Base-by-base conservation (phyloP, 2,888 invertebrate species). In the Erebia epiphron region DNA sequence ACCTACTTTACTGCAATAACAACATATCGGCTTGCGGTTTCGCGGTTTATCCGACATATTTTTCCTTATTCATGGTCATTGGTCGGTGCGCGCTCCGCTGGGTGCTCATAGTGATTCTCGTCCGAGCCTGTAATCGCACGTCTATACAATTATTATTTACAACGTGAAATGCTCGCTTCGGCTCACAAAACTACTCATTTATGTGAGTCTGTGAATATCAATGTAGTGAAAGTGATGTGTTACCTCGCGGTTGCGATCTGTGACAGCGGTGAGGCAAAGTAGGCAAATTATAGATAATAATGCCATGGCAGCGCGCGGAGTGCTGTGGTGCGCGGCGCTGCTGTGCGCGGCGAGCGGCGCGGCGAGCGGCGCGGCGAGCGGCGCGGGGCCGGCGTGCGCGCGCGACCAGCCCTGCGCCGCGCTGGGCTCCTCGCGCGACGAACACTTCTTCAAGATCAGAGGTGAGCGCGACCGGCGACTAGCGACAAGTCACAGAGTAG, bases 371-470 rank as follows among this genome's bases (percentile, higher is more conserved):
- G 64, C 41, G 52, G 35, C 54, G 52, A 13, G 35, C 35, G 58
- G 63, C 65, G 72, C 66, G 65, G 69, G 63, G 41, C 74, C 57
- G 72, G 69, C 73, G 69, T 73, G 74, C 65, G 71, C 69, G 71
- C 75, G 73, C 56, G 71, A 63, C 52, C 73, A 67, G 64, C 68
- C 52, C 57, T 75, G 73, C 77, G 67, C 49, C 3, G 78, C 69
- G 43, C 52, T 65, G 11, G 60, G 67, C 57, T 68, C 68, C 21
- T 61, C 66, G 8, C 4, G 21, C 7, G 76, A 77, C 46, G 76
- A 77, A 14, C 70, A 72, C 68, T 73, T 73, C 67, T 78, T 68
- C 60, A 1, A 9, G n/a, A 67, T 76, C 26, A 67, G 73, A 71
- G 77, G 77, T 77, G 64, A 52, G 64, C 10, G 49, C 60, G 16